Evolutionary conservation across 2,888 invertebrate species (phyloP), one percentile per base, ranked within the genome.

Genomic region (Drosophila mulleri): DNA sequence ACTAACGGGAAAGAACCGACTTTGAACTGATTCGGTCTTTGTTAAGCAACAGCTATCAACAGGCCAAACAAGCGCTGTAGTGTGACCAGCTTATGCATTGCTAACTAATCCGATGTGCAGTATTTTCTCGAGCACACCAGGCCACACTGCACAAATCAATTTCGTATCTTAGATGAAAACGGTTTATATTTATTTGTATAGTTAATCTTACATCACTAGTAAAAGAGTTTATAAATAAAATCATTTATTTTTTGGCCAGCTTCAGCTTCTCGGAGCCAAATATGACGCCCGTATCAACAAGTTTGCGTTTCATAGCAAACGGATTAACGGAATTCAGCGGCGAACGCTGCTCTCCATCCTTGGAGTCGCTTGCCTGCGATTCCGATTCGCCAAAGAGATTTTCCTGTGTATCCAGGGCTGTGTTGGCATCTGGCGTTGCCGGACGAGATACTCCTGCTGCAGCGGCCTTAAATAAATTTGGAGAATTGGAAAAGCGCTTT

Each of bases 231-330:
- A 39, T 39, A 32, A 37, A 20, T 32, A 37, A n/a, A 20, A 32
- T 26, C 6, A 7, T 8, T 75, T 61, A 91, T 53, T 91, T 91
- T 58, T 91, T 91, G 1, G 77, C 79, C 53, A 91, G 65, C 64
- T 91, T 91, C 0, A 91, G 67, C 60, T 91, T 91, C 44, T 88
- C 91, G 1, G 91, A 90, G 2, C 91, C 89, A 63, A 91, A 87
- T 57, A 91, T 77, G 12, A 91, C 88, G 9, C 89, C 91, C 4
- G 90, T 87, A 11, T 92, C 91, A 7, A 89, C 81, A 11, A 92
- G 73, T 64, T 94, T 93, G 61, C 94, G 94, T 82, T 94, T 94
- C 60, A 91, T 87, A 2, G 92, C 90, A 74, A 91, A 91, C 4
- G 91, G 91, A 74, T 83, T 90, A 11, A 89, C 84, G 2, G 89